Evolutionary conservation across 2,797 vertebrate species (phyloP), one percentile per base, ranked within the genome.

Genomic region (Pachyuromys duprasi): DNA sequence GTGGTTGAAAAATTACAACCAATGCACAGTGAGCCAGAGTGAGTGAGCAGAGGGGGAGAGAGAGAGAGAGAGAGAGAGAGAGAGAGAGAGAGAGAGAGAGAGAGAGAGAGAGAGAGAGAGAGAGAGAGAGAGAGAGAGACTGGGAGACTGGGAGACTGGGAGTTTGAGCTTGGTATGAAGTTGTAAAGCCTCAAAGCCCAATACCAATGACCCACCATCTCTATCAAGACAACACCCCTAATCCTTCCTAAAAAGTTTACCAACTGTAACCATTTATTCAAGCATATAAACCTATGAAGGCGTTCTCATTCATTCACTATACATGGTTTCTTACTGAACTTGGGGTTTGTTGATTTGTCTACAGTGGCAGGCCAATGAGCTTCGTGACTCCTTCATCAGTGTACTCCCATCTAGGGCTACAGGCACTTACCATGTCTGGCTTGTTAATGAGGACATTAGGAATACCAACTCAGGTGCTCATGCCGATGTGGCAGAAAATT

Each of bases 21-120:
- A 67, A 67, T 67, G 5, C 6, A 67, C 31, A 84, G 12, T 67
- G 31, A 14, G 1, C 3, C 31, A 31, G 3, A 67, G 26, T 20
- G 8, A 39, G 4, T 0, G 9, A 22, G 5, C 13, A 13, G 13
- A 1, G 12, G 15, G 12, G 36, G 9, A 42, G 36, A 74, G 36
- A 42, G 7, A 62, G 60, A n/a, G 3, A 24, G 53, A 24, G 9
- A 57, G 6, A 12, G 13, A 2, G 14, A 31, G 14, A 24, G 11
- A 45, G 39, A 42, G 22, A 45, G 8, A 63, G 62, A 36, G 3
- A 26, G 53, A 26, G 12, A 60, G 8, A 5, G 55, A 15, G 55
- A 18, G 55, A 57, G 17, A 18, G 2, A 18, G 13, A 57, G 14
- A 18, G 55, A 57, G n/a, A 57, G 55, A 15, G 17, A 4, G 55